Evolutionary conservation across 2,113 vertebrate species (phyloP).

Genomic region (Capreolus pygargus): DNA sequence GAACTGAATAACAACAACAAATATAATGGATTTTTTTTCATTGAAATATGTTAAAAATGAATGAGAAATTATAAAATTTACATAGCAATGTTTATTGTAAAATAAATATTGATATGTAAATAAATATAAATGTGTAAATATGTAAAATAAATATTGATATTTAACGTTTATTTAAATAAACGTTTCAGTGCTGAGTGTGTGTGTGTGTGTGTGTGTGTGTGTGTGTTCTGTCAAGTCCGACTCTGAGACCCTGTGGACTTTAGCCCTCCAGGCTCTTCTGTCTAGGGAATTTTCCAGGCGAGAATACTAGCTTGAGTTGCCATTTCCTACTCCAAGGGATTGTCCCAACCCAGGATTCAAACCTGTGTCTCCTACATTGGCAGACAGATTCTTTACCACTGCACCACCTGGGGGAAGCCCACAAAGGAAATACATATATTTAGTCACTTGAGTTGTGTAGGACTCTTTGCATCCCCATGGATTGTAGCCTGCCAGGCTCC

Average conservation of each 20-base stretch:
- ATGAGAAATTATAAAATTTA: background rate
- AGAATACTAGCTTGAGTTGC: too few species aligned
- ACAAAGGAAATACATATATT: background rate
- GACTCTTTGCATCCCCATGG: background rate
- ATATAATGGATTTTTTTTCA: background rate
- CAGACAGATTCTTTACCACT: background rate
- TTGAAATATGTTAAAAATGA: background rate
- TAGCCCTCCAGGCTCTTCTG: too few species aligned
- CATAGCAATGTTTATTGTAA: background rate
- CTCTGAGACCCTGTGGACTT: too few species aligned
- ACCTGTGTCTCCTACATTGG: background rate
- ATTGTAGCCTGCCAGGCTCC: accelerated
- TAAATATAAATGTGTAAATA: too few species aligned
- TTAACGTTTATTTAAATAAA: background rate
- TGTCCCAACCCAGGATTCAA: background rate
- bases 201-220: too few species aligned
- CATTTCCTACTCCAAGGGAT: background rate
- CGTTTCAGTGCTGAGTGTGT: background rate
- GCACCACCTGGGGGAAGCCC: background rate
- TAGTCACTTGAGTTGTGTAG: background rate
- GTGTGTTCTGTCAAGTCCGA: too few species aligned
- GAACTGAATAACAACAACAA: too few species aligned
- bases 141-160: too few species aligned
- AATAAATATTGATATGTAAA: too few species aligned
- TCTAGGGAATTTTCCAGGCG: too few species aligned